Conservation (phyloP, 2,113 vertebrate genomes). For the Nanorana parkeri region DNA sequence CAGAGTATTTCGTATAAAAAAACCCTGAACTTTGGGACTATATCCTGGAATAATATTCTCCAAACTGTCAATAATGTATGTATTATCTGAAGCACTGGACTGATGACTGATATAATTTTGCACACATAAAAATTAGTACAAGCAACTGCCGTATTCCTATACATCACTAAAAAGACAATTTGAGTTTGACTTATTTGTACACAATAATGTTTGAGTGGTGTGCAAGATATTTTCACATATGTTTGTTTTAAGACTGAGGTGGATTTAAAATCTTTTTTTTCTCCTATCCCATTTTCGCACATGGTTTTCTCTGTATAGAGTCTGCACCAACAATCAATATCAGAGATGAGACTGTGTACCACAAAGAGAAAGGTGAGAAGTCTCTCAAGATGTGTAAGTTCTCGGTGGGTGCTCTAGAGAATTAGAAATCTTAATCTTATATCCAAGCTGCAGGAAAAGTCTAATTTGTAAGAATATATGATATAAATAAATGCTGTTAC, state of each 20-base stretch:
- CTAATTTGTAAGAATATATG: background rate
- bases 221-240: background rate
- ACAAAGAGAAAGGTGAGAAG: conserved; percentile 26
- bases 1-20: too few species aligned
- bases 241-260: background rate
- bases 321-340: conserved; percentile 21
- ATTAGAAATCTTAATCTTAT: conserved; percentile 5
- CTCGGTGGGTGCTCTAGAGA: conserved; percentile 19
- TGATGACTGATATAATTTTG: too few species aligned
- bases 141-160: too few species aligned
- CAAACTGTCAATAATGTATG: too few species aligned
- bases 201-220: too few species aligned
- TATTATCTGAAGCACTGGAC: too few species aligned
- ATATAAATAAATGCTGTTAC: background rate
- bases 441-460: conserved; percentile 5
- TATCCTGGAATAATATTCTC: too few species aligned
- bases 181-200: too few species aligned
- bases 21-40: too few species aligned
- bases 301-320: conserved; percentile 19
- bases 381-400: conserved; percentile 34
- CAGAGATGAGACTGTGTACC: conserved; percentile 11
- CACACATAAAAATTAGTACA: too few species aligned
- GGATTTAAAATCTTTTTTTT: background rate
- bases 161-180: too few species aligned
- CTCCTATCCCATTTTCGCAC: background rate